Conservation (phyloP, 2,888 invertebrate species). For the Galeopsomyia nigrocyanea region DNA sequence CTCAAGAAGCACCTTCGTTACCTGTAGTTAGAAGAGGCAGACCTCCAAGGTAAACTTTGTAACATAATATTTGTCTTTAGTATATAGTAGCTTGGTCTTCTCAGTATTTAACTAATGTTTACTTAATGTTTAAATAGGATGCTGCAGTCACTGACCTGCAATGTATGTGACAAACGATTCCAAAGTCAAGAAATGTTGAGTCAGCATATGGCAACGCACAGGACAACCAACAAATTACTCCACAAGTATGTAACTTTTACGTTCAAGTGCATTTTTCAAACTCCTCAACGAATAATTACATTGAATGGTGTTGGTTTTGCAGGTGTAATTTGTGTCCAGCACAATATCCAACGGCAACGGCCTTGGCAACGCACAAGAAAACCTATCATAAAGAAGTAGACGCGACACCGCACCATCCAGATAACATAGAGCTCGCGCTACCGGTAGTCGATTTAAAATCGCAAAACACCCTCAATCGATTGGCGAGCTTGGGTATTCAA, state of each 20-base stretch:
- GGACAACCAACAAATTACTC: constrained; percentile 53
- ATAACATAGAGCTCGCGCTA: constrained; percentile 76
- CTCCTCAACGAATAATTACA: constrained; percentile 13
- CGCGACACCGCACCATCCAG: constrained; percentile 59
- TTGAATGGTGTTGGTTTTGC: constrained; percentile 35
- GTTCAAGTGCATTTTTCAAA: background rate
- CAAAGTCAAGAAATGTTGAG: constrained; percentile 69
- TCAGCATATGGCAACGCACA: constrained; percentile 70
- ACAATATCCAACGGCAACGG: constrained; percentile 77
- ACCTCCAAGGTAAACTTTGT: constrained; percentile 60
- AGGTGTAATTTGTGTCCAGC: constrained; percentile 81
- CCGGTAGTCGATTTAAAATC: constrained; percentile 82
- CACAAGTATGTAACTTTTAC: constrained; percentile 41
- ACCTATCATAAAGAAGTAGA: constrained; percentile 73
- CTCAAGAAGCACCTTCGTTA: constrained; percentile 64
- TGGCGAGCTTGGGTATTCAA: constrained; percentile 78
- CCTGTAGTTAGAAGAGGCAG: constrained; percentile 65
- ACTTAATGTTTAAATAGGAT: constrained; percentile 50
- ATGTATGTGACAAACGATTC: constrained; percentile 70
- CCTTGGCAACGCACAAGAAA: constrained; percentile 75
- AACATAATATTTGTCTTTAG: background rate
- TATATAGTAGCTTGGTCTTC: background rate
- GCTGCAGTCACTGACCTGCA: constrained; percentile 59
- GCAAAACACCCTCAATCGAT: constrained; percentile 75
- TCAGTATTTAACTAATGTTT: background rate